Evolutionary conservation across 2,113 vertebrate genomes (phyloP), one percentile per base, ranked within the genome.

Genomic region (Piprites chloris): DNA sequence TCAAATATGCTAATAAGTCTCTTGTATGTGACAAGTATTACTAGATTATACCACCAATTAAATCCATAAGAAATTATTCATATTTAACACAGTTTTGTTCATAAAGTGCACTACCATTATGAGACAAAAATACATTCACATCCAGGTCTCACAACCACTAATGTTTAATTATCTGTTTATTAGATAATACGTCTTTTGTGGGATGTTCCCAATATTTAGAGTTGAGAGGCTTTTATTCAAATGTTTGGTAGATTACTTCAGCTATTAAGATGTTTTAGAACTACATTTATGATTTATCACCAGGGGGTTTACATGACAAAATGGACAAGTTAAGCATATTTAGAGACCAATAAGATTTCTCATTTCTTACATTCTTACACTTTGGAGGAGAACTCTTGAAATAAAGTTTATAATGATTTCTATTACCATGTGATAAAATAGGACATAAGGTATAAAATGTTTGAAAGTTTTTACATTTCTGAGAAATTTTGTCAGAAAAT

Each of bases 161-260:
- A 96, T 52, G 10, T 94, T 97, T 94, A 93, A 96, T 92, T 93
- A 94, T 74, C 12, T 87, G 49, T 66, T 96, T 76, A 92, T 63
- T 93, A 94, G 95, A 94, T 93, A 93, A 95, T 93, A 68, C 28
- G 72, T 96, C 39, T 97, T 94, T 87, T 79, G 75, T 52, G 80
- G 68, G 85, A 93, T 93, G 42, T 85, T 97, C 44, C 44, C 26
- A 84, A 52, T 61, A 89, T 92, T 87, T 74, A 81, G 39, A 81
- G 72, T 89, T 93, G 69, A 94, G 63, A 96, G 73, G 41, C 76
- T 86, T 71, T 96, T 96, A 95, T 96, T 94, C 53, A 85, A 93
- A 82, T 96, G 52, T 42, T 94, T 92, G 91, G n/a, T 82, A 85
- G 67, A 91, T 89, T 97, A 83, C 76, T 89, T 93, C 90, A 67